These are phyloP conservation scores for Bombus pascuorum DNA, from an alignment of 1,140 invertebrate genomes.

Conservation along the genomic window DNA sequence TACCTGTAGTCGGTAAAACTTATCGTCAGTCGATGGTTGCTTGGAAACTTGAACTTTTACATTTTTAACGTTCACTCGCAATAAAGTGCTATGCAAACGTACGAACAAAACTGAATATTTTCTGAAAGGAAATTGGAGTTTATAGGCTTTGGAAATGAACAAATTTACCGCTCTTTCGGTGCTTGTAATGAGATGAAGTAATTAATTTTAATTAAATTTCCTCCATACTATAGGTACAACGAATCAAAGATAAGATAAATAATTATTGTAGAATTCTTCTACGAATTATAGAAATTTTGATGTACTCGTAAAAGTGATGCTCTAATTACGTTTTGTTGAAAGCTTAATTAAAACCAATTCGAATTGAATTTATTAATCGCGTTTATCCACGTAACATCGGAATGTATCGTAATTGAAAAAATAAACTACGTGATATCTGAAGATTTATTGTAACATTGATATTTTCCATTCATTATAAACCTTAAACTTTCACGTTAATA, in stretches of 20 bases:
- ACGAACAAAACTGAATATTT: neutral
- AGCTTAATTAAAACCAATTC: neutral
- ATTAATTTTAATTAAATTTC: slow-evolving; percentile 6
- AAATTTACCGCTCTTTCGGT: neutral
- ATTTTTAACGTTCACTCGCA: neutral
- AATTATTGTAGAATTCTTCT: neutral
- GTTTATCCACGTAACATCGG: neutral
- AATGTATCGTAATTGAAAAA: neutral
- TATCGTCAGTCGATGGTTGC: slow-evolving; percentile 46
- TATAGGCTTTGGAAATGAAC: neutral
- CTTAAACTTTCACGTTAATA: no score
- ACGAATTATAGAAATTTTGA: neutral
- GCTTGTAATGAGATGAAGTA: neutral
- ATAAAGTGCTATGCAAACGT: neutral
- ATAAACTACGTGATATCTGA: neutral
- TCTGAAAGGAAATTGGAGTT: neutral
- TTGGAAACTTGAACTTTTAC: neutral
- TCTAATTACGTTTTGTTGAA: neutral
- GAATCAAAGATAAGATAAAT: neutral
- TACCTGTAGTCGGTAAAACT: slow-evolving; percentile 53
- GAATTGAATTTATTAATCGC: neutral
- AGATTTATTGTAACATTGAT: neutral
- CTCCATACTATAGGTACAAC: neutral
- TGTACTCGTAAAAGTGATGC: neutral
- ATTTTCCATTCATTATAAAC: neutral